phyloP scores from a whole-genome alignment of 2,797 vertebrate species.

The Threskiornis aethiopicus region DNA sequence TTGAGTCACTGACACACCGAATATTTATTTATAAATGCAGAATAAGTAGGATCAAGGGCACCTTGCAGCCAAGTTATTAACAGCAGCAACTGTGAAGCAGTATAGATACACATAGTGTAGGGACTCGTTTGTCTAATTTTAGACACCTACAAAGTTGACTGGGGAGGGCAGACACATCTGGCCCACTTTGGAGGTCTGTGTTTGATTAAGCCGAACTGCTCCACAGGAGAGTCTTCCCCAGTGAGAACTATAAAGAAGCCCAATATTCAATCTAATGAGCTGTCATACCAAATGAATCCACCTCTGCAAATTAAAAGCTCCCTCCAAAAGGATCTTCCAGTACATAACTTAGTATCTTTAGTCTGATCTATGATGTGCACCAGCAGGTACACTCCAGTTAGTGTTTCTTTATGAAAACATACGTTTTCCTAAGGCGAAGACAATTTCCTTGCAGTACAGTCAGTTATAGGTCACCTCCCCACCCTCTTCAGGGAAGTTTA shows the following conservation, averaged over 20 bases:
- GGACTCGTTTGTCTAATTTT: not conserved
- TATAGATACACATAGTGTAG: not conserved
- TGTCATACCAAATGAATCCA: not conserved
- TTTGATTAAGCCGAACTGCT: slow-evolving; percentile 31
- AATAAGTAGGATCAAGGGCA: slow-evolving; percentile 41
- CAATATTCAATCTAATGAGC: slow-evolving; percentile 13
- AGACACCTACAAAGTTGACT: not conserved
- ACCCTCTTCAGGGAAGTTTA: not conserved
- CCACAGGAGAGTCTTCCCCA: not conserved
- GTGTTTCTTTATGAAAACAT: not conserved
- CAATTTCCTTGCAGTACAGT: not conserved
- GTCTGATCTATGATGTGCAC: not conserved
- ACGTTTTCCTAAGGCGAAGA: not conserved
- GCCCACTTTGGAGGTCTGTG: not conserved
- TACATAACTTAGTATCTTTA: not conserved
- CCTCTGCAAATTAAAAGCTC: not conserved
- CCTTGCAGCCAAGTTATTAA: slow-evolving; percentile 41
- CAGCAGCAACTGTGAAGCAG: not conserved
- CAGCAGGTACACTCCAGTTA: not conserved
- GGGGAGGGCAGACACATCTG: slow-evolving; percentile 39
- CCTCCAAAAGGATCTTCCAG: not conserved
- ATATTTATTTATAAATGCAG: slow-evolving; percentile 40
- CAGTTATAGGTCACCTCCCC: not conserved
- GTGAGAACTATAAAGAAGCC: not conserved
- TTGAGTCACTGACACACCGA: not conserved